Percentiles rank a stretch among this genome's conserved stretches.
Evolutionary conservation across 2,113 vertebrate species (phyloP).

Genomic region (Redunca redunca): DNA sequence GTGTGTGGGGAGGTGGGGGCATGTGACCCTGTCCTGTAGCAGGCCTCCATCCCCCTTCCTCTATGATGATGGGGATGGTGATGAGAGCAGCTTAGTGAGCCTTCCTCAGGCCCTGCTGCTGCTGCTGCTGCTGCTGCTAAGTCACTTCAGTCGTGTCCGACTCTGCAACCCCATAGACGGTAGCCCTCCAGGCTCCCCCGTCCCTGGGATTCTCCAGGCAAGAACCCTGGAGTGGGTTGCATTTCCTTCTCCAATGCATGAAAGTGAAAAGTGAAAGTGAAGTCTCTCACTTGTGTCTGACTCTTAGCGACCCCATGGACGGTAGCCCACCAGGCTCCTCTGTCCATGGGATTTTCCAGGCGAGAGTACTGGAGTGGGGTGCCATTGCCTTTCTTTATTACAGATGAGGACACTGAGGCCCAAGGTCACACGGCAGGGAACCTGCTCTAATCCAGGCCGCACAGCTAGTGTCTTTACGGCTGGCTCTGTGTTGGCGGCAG

Average conservation of each 20-base stretch:
- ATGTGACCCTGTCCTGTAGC: neutral
- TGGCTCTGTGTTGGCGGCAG: neutral
- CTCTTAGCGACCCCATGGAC: too few species aligned
- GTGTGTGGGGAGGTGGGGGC: neutral
- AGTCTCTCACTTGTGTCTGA: too few species aligned
- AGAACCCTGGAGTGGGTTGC: too few species aligned
- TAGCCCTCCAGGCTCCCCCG: too few species aligned
- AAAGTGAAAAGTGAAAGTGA: too few species aligned
- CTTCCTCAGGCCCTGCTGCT: neutral
- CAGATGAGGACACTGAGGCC: neutral
- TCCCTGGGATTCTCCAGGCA: too few species aligned
- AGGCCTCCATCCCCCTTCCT: neutral
- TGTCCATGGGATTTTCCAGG: too few species aligned
- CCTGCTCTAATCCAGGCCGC: neutral
- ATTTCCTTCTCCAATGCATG: too few species aligned
- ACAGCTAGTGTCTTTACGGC: neutral
- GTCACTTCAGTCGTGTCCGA: too few species aligned
- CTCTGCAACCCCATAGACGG: too few species aligned
- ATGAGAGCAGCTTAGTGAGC: neutral
- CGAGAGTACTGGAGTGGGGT: too few species aligned
- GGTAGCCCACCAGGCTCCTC: too few species aligned
- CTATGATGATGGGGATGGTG: neutral
- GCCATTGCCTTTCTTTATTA: neutral
- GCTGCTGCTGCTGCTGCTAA: neutral
- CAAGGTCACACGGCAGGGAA: neutral